Percentiles rank a stretch among this genome's conserved stretches.
These are phyloP conservation scores for Stenodema calcarata DNA, from an alignment of 2,888 invertebrate species.

Conservation along the genomic window DNA sequence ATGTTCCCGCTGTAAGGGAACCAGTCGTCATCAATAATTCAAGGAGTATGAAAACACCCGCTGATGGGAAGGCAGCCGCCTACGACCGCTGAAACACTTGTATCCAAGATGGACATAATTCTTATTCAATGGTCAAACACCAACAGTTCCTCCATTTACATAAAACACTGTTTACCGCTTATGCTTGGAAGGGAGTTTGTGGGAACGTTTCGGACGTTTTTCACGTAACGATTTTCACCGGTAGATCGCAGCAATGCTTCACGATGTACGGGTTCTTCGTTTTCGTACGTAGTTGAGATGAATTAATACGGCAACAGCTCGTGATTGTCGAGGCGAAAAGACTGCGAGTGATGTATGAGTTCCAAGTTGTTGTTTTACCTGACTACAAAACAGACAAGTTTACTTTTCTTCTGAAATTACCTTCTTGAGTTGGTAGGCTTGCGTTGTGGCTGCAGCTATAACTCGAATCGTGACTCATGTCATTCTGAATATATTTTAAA, in stretches of 20 bases:
- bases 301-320: too few relatives aligned
- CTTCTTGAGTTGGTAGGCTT: too few relatives aligned
- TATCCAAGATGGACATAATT: not conserved
- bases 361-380: too few relatives aligned
- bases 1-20: not conserved
- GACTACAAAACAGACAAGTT: too few relatives aligned
- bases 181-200: not conserved
- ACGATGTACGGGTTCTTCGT: too few relatives aligned
- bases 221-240: not conserved
- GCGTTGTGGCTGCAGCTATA: too few relatives aligned
- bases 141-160: not conserved
- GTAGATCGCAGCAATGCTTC: not conserved
- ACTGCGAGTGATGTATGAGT: too few relatives aligned
- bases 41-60: not conserved
- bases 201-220: not conserved
- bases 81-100: not conserved
- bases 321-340: too few relatives aligned
- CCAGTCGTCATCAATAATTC: not conserved
- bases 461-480: too few relatives aligned
- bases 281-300: too few relatives aligned
- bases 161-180: not conserved
- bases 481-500: too few relatives aligned
- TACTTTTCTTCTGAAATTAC: too few relatives aligned
- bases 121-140: not conserved
- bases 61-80: not conserved